Conservation (phyloP, 2,797 vertebrate species). For the Alauda arvensis region DNA sequence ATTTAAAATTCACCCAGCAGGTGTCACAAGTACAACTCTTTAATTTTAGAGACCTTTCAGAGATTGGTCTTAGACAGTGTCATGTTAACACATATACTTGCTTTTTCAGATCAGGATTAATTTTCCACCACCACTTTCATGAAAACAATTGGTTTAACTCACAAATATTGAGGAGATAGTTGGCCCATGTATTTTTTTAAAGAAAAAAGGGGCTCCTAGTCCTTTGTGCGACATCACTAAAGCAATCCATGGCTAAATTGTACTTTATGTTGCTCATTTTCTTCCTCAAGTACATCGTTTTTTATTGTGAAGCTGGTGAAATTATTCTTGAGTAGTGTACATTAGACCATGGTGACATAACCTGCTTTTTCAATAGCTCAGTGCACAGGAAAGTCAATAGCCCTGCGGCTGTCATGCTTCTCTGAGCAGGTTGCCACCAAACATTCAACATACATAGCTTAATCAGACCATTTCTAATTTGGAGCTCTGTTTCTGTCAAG, state of each 20-base stretch:
- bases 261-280: background rate
- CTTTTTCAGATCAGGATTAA: background rate
- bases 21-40: background rate
- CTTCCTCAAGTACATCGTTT: background rate
- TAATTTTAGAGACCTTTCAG: background rate
- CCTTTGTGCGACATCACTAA: background rate
- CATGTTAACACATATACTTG: background rate
- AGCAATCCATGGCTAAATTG: background rate
- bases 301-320: background rate
- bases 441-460: background rate
- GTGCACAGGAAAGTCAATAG: background rate
- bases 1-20: background rate
- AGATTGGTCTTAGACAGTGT: background rate
- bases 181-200: background rate
- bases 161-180: background rate
- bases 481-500: background rate
- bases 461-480: background rate
- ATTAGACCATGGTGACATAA: background rate
- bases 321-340: background rate
- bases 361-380: background rate
- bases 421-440: slow-evolving; percentile 13
- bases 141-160: background rate
- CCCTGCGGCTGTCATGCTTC: background rate
- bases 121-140: background rate
- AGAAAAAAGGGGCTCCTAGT: background rate